Evolutionary conservation across 2,797 vertebrate species (phyloP), one percentile per base, ranked within the genome.

Genomic region (Chelon labrosus): DNA sequence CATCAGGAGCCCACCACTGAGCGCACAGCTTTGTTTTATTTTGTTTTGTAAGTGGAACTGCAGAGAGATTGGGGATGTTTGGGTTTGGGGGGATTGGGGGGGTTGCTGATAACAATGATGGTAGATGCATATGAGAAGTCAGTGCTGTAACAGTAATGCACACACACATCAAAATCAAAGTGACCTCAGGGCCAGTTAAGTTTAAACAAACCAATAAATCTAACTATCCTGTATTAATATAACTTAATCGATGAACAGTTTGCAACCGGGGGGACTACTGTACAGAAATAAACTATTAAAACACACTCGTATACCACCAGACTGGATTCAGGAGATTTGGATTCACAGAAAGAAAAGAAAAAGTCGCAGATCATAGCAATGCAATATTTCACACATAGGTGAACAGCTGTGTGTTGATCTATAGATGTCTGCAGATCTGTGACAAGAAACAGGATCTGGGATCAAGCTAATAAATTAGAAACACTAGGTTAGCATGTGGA

Each of bases 231-330:
- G 11, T 51, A 41, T 42, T 70, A 39, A 66, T 65, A 70, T 46
- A 0, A 51, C 16, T 16, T 5, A 27, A 22, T 53, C 25, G 6
- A 42, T 42, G 2, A n/a, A 14, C 46, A 9, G 38, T 57, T n/a
- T 57, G 54, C 77, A 60, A 69, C 64, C 55, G 83, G 82, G 76
- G 64, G 85, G 63, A 27, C 68, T 75, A 46, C 74, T 72, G 67
- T 54, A 66, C 72, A 81, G 19, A 79, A 37, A 76, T 50, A 13
- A n/a, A 47, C 35, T 2, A 13, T 8, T 10, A 44, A 31, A 59
- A 53, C 46, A 73, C 56, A 11, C 25, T 25, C 4, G 1, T 11
- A 41, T n/a, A 11, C 8, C 2, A 4, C 12, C 5, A 46, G 53
- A 22, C 35, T 47, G 51, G 41, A 51, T 53, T 52, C 17, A 22